phyloP scores from a whole-genome alignment of 2,888 invertebrate genomes.

The Campoplex capitator region DNA sequence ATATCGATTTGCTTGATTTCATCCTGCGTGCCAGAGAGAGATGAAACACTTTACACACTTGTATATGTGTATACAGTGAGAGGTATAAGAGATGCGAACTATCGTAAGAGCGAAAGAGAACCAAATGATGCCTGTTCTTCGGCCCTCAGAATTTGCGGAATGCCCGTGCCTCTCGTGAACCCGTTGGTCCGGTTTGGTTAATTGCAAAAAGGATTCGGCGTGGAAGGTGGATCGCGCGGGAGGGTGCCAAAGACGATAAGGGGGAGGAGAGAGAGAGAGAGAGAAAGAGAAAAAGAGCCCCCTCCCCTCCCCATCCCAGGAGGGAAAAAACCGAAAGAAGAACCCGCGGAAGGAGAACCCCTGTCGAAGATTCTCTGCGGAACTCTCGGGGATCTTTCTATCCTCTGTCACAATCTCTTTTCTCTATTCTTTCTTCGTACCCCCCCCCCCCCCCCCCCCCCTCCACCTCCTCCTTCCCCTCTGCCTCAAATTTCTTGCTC shows the following conservation, averaged over 20 bases:
- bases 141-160: constrained; percentile 83
- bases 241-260: constrained; percentile 58
- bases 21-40: constrained; percentile 69
- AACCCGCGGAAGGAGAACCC: constrained; percentile 44
- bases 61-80: not conserved
- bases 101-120: constrained; percentile 30
- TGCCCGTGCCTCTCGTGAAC: constrained; percentile 81
- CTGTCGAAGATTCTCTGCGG: constrained; percentile 50
- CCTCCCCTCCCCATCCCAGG: not conserved
- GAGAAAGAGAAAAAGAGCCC: too few relatives aligned
- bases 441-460: not conserved
- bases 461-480: not conserved
- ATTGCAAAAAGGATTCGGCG: constrained; percentile 83
- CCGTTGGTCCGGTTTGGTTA: constrained; percentile 84
- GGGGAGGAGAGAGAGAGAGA: not conserved
- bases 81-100: not conserved
- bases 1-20: constrained; percentile 81
- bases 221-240: constrained; percentile 70
- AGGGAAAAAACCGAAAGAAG: not conserved
- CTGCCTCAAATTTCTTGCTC: constrained; percentile 1
- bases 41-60: constrained; percentile 21
- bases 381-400: constrained; percentile 44
- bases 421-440: constrained; percentile 9
- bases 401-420: not conserved
- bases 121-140: constrained; percentile 48